Conservation (phyloP, 2,797 vertebrate species). For the Chanos chanos region DNA sequence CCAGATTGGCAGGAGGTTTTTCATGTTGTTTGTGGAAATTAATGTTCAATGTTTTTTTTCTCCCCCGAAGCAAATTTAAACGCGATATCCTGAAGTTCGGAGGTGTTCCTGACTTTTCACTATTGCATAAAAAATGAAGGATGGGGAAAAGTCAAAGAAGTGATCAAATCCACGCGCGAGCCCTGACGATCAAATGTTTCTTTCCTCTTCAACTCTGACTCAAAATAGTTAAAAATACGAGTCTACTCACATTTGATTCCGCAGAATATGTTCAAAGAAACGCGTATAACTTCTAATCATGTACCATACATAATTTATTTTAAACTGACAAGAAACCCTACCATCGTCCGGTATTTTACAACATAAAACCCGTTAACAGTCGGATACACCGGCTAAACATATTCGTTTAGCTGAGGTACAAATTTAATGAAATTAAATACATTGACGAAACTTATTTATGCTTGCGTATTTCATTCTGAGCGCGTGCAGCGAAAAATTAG, state of each 20-base stretch:
- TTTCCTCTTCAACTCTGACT: slow-evolving; percentile 39
- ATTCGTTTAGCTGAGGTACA: slow-evolving; percentile 71
- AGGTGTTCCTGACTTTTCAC: too few species aligned
- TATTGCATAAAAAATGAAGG: too few species aligned
- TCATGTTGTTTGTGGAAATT: too few species aligned
- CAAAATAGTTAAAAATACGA: slow-evolving; percentile 63
- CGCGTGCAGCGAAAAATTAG: too few species aligned
- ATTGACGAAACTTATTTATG: slow-evolving; percentile 49
- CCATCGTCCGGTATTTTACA: slow-evolving; percentile 56
- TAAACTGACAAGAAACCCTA: slow-evolving; percentile 72
- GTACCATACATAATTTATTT: slow-evolving; percentile 74
- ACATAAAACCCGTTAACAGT: slow-evolving; percentile 55
- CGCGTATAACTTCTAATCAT: slow-evolving; percentile 67
- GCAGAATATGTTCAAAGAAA: slow-evolving; percentile 71
- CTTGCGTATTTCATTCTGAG: slow-evolving; percentile 25
- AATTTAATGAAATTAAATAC: slow-evolving; percentile 72
- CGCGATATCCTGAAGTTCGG: too few species aligned
- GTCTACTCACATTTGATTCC: slow-evolving; percentile 65
- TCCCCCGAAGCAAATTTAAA: too few species aligned
- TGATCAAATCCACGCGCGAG: slow-evolving; percentile 6
- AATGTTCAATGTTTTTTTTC: too few species aligned
- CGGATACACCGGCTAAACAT: slow-evolving; percentile 72
- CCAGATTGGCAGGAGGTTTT: too few species aligned
- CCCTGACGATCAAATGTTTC: slow-evolving; percentile 29
- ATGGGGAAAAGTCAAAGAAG: not conserved